Percentiles rank a stretch among this genome's conserved stretches.
Conservation (phyloP, 2,797 vertebrate species). For the Eutrigla gurnardus region DNA sequence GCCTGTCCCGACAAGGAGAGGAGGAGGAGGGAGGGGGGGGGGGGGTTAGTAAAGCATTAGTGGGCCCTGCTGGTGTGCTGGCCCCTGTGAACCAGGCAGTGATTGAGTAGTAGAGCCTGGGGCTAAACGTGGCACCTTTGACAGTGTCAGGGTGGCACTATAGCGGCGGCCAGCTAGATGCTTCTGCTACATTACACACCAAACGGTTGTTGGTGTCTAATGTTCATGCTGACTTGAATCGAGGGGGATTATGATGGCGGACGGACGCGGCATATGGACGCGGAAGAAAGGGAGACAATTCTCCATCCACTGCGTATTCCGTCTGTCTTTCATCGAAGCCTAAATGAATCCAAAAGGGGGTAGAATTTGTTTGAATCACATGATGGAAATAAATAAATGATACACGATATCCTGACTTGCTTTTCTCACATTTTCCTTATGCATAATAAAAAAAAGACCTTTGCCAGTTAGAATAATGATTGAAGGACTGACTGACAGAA, state of each 20-base stretch:
- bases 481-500: no score
- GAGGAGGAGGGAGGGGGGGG: slow-evolving; percentile 10
- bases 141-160: slow-evolving; percentile 74
- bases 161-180: slow-evolving; percentile 58
- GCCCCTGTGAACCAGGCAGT: slow-evolving; percentile 64
- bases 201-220: slow-evolving; percentile 62
- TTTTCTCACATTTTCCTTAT: neutral
- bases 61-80: slow-evolving; percentile 69
- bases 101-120: slow-evolving; percentile 72
- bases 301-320: neutral
- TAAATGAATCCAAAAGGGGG: slow-evolving; percentile 44
- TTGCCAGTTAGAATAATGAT: no score
- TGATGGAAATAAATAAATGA: neutral
- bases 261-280: slow-evolving; percentile 46
- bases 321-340: slow-evolving; percentile 55
- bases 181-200: slow-evolving; percentile 79
- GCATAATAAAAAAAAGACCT: no score
- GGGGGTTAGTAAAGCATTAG: slow-evolving; percentile 60
- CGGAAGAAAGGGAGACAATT: slow-evolving; percentile 17
- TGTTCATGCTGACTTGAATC: slow-evolving; percentile 62
- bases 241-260: slow-evolving; percentile 47
- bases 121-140: slow-evolving; percentile 78
- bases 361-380: slow-evolving; percentile 22
- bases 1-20: slow-evolving; percentile 33
- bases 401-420: neutral